Evolutionary conservation across 2,888 invertebrate species (phyloP).

Genomic region (Eupelmus urozonus): DNA sequence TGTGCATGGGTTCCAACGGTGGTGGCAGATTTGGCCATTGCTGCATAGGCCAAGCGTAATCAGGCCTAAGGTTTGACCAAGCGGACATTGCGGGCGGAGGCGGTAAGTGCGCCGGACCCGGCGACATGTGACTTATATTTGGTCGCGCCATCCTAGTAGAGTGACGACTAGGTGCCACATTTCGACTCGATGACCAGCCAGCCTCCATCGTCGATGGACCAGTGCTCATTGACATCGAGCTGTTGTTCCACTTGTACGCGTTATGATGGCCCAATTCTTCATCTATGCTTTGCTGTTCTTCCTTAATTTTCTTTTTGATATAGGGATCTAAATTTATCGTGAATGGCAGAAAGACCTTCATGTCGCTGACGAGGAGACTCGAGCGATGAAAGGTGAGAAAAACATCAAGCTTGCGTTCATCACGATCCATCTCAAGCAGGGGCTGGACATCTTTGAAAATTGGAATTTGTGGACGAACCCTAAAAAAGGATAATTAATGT

Average conservation of each 20-base stretch:
- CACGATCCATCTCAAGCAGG: slow-evolving; percentile 93
- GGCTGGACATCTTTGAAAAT: slow-evolving; percentile 92
- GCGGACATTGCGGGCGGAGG: slow-evolving; percentile 60
- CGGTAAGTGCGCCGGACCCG: slow-evolving; percentile 1
- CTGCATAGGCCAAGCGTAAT: slow-evolving; percentile 70
- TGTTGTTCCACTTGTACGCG: slow-evolving; percentile 68
- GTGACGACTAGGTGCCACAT: slow-evolving; percentile 46
- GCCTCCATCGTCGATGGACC: slow-evolving; percentile 61
- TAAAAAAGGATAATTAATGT: slow-evolving; percentile 70
- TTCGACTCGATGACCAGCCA: slow-evolving; percentile 62
- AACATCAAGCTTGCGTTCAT: slow-evolving; percentile 96
- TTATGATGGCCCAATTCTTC: slow-evolving; percentile 75
- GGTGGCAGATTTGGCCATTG: slow-evolving; percentile 71
- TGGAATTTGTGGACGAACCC: slow-evolving; percentile 89
- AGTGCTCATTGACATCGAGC: slow-evolving; percentile 13
- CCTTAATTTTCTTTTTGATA: slow-evolving; percentile 97
- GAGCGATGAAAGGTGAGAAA: slow-evolving; percentile 93
- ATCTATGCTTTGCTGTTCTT: slow-evolving; percentile 85
- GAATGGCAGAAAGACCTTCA: slow-evolving; percentile 97
- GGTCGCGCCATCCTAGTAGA: slow-evolving; percentile 52
- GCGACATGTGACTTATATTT: slow-evolving; percentile 60
- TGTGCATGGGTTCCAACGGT: slow-evolving; percentile 72
- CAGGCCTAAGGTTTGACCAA: slow-evolving; percentile 62
- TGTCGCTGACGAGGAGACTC: slow-evolving; percentile 90
- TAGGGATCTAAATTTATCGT: slow-evolving; percentile 99